phyloP scores from a whole-genome alignment of 2,113 vertebrate genomes.

The Corapipo altera region DNA sequence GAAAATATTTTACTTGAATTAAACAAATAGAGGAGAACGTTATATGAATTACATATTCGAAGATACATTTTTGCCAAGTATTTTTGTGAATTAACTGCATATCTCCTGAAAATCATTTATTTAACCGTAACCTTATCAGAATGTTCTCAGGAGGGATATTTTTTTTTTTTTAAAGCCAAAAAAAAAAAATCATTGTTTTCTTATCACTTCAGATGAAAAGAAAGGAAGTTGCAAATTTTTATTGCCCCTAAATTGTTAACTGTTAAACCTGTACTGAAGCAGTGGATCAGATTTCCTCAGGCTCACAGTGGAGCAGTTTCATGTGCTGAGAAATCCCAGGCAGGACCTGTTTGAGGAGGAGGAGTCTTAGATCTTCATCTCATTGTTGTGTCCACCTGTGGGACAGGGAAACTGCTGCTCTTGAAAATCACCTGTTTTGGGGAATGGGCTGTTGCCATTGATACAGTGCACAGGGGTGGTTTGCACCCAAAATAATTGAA shows the following conservation, averaged over 20 bases:
- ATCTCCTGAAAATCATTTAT: not conserved
- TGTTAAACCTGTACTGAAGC: not conserved
- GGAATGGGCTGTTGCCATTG: not conserved
- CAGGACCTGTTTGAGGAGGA: not conserved
- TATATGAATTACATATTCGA: not conserved
- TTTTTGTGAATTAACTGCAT: not conserved
- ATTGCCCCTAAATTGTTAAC: slow-evolving; percentile 37
- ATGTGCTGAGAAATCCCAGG: not conserved
- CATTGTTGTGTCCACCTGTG: not conserved
- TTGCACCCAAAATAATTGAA: not conserved
- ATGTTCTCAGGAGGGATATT: not conserved
- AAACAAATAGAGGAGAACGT: slow-evolving; percentile 48
- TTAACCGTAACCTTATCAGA: not conserved
- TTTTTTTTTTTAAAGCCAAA: not conserved
- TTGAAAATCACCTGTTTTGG: not conserved
- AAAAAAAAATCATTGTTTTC: not conserved
- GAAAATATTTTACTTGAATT: slow-evolving; percentile 38
- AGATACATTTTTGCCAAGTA: not conserved
- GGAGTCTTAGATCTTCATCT: not conserved
- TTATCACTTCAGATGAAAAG: slow-evolving; percentile 28
- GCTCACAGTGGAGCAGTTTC: not conserved
- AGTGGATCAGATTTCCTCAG: not conserved
- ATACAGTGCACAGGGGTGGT: not conserved
- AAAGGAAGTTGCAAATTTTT: slow-evolving; percentile 41
- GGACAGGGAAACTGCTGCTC: not conserved